Evolutionary conservation across 2,797 vertebrate species (phyloP).

Genomic region (Caiman crocodilus): DNA sequence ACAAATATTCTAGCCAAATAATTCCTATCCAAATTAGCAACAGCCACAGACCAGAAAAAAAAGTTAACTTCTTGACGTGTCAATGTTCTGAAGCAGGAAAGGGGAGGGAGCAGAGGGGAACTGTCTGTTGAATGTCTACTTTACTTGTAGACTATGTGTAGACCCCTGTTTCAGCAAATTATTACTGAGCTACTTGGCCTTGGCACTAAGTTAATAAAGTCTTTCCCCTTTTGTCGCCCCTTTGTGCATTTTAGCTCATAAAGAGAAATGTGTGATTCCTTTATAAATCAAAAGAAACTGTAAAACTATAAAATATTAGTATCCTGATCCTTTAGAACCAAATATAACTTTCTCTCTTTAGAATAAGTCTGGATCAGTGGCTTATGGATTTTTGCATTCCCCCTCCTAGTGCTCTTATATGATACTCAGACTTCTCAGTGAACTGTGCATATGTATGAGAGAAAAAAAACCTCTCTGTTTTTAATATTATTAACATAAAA

Average conservation of each 20-base stretch:
- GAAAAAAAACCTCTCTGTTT: conserved; percentile 8
- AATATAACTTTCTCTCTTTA: not conserved
- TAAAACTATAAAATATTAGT: conserved; percentile 8
- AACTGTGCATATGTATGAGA: not conserved
- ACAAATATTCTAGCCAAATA: conserved; percentile 25
- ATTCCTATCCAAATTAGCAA: conserved; percentile 51
- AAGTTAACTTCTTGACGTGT: not conserved
- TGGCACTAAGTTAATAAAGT: conserved; percentile 6
- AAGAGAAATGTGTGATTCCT: conserved; percentile 18
- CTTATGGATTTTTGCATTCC: not conserved
- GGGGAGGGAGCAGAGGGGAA: not conserved
- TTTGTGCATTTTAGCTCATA: conserved; percentile 47
- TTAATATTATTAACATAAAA: not conserved
- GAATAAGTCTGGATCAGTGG: not conserved
- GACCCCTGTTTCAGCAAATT: not conserved
- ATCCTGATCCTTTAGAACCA: not conserved
- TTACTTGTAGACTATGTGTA: not conserved
- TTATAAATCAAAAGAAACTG: conserved; percentile 38
- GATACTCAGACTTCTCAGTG: conserved; percentile 11
- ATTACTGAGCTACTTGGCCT: conserved; percentile 6
- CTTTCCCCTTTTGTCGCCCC: not conserved
- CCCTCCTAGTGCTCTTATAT: not conserved
- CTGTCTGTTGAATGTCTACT: not conserved
- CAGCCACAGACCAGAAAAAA: not conserved
- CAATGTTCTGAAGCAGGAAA: not conserved